Percentiles rank a stretch among this genome's conserved stretches.
Conservation (phyloP, 37 sponge, comb jelly and placozoan genomes). For the Lycopodina hypogea region DNA sequence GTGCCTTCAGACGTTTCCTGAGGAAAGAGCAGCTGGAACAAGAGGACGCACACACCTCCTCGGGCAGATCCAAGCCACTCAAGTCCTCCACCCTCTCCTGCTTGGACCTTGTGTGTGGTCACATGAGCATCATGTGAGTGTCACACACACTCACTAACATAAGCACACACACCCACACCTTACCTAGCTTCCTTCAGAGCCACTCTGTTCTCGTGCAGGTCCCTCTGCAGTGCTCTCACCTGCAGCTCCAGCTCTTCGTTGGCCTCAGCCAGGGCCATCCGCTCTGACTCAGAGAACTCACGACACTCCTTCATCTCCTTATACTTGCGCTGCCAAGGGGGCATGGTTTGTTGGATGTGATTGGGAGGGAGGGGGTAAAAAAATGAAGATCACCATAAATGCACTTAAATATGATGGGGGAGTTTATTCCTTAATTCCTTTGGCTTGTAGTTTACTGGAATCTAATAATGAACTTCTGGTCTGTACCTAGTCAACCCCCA, state of each 20-base stretch:
- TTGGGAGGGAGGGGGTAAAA: no score
- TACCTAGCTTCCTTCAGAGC: background rate
- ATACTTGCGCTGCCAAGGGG: conserved; percentile 18
- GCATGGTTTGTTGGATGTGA: no score
- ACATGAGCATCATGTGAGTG: background rate
- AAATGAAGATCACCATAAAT: no score
- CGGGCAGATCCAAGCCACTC: background rate
- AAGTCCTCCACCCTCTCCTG: background rate
- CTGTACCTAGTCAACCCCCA: no score
- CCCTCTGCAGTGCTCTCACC: background rate
- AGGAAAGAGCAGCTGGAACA: background rate
- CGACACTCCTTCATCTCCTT: conserved; percentile 24
- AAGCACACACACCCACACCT: background rate
- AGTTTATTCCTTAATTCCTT: no score
- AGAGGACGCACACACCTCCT: background rate
- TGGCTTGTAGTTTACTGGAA: no score
- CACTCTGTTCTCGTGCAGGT: background rate
- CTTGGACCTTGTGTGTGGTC: conserved; percentile 5
- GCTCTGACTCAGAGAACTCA: conserved; percentile 51
- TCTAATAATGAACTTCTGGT: no score
- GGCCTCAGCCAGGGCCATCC: conserved; percentile 18
- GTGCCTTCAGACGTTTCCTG: background rate
- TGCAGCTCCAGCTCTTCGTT: conserved; percentile 39
- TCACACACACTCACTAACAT: background rate
- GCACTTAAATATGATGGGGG: no score